A percentile compares a stretch with the other conserved stretches of the same genome.
Conservation (phyloP, 2,113 vertebrate genomes). For the Strix aluco region DNA sequence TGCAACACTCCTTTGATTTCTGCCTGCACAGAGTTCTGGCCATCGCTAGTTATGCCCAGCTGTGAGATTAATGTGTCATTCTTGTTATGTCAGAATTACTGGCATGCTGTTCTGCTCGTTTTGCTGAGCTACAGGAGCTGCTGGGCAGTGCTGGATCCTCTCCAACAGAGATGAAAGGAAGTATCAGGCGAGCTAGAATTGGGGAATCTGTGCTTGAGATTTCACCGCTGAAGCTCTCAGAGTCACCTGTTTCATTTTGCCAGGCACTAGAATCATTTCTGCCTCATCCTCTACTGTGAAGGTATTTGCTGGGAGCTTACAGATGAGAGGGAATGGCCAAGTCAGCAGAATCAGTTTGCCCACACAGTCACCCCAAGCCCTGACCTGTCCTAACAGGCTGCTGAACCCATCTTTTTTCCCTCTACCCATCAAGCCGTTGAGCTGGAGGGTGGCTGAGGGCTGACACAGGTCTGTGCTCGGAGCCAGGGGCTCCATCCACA, state of each 20-base stretch:
- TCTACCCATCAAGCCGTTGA: background rate
- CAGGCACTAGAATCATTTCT: background rate
- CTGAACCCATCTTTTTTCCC: background rate
- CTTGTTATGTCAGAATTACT: slow-evolving; percentile 50
- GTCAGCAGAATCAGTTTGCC: background rate
- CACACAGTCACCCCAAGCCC: rapidly evolving
- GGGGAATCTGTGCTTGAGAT: background rate
- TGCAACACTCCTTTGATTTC: background rate
- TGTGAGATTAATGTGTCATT: slow-evolving; percentile 65
- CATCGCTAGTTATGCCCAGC: background rate
- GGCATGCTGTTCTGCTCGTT: slow-evolving; percentile 12
- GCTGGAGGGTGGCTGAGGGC: background rate
- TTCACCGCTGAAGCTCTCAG: background rate
- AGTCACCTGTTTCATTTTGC: background rate
- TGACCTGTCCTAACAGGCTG: background rate
- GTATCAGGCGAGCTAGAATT: rapidly evolving
- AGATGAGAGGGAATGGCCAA: background rate
- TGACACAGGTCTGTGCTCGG: background rate
- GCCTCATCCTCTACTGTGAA: background rate
- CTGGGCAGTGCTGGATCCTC: slow-evolving; percentile 15
- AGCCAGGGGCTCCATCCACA: background rate
- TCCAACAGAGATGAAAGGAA: slow-evolving; percentile 21
- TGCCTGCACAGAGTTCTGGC: background rate
- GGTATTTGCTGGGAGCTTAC: background rate
- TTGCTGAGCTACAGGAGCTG: slow-evolving; percentile 30